A percentile compares a stretch with the other conserved stretches of the same genome.
Conservation (phyloP, 2,888 invertebrate genomes). For the Eilema caniola region DNA sequence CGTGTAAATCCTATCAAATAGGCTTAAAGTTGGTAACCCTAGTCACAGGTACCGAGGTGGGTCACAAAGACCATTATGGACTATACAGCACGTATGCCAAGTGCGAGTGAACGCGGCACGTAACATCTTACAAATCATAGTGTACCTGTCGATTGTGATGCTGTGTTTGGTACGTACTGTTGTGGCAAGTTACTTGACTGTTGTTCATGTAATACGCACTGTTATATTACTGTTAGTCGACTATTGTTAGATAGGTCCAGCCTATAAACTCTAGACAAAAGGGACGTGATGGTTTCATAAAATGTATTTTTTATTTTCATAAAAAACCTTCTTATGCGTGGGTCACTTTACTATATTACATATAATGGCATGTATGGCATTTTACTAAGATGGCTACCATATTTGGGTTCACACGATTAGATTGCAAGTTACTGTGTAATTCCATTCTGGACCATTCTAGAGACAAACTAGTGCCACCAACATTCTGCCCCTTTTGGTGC, state of each 20-base stretch:
- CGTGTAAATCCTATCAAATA: neutral
- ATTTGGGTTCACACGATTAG: too few relatives aligned
- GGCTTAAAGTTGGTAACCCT: neutral
- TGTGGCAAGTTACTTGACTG: conserved; percentile 1
- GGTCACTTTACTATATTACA: neutral
- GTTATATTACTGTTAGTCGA: neutral
- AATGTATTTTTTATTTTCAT: neutral
- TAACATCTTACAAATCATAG: conserved; percentile 54
- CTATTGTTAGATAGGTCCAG: neutral
- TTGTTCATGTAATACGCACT: neutral
- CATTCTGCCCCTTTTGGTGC: too few relatives aligned
- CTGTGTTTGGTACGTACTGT: conserved; percentile 25
- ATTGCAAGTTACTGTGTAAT: too few relatives aligned
- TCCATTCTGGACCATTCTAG: too few relatives aligned
- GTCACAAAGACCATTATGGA: conserved; percentile 16
- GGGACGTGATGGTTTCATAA: neutral
- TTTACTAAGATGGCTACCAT: too few relatives aligned
- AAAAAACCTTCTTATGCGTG: too few relatives aligned
- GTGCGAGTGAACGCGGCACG: conserved; percentile 40
- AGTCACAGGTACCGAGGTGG: conserved; percentile 16
- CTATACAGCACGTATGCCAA: conserved; percentile 22
- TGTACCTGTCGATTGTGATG: conserved; percentile 42
- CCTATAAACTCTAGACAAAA: neutral
- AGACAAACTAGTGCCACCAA: too few relatives aligned
- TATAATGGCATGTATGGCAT: too few relatives aligned